Percentiles rank a stretch among this genome's conserved stretches.
Conservation (phyloP, 1,140 invertebrate genomes). For the Papilio glaucus region DNA sequence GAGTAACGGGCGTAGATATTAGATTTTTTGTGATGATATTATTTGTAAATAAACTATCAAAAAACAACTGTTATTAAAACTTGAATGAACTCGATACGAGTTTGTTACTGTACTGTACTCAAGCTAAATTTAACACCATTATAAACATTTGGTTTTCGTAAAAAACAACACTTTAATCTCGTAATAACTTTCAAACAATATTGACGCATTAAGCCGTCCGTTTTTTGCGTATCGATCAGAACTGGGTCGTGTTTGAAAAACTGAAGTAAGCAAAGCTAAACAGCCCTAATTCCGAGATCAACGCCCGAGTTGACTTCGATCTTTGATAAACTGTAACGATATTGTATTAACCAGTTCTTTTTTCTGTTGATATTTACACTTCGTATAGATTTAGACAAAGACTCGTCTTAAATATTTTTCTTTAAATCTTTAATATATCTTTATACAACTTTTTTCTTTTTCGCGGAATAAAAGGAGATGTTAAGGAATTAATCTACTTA, state of each 20-base stretch:
- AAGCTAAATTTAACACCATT: not conserved
- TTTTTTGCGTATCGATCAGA: conserved; percentile 19
- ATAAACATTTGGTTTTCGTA: conserved; percentile 18
- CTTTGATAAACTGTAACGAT: not conserved
- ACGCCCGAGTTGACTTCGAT: not conserved
- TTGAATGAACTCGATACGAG: too few species aligned
- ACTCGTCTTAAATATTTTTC: too few species aligned
- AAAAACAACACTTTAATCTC: conserved; percentile 16
- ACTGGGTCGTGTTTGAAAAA: conserved; percentile 27
- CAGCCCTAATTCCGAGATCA: conserved; percentile 34
- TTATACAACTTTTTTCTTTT: too few species aligned
- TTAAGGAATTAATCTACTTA: too few species aligned
- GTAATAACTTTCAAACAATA: conserved; percentile 2
- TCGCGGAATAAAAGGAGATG: too few species aligned
- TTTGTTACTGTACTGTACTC: not conserved
- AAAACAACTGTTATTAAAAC: too few species aligned
- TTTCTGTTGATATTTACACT: not conserved
- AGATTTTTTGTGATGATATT: too few species aligned
- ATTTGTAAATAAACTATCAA: too few species aligned
- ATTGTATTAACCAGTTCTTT: not conserved
- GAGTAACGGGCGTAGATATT: too few species aligned
- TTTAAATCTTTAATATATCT: too few species aligned
- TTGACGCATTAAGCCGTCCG: conserved; percentile 18
- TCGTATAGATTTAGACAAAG: too few species aligned
- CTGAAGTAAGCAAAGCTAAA: conserved; percentile 28